These are phyloP conservation scores for Muscicapa comitata DNA, from an alignment of 2,797 vertebrate species.

Conservation along the genomic window DNA sequence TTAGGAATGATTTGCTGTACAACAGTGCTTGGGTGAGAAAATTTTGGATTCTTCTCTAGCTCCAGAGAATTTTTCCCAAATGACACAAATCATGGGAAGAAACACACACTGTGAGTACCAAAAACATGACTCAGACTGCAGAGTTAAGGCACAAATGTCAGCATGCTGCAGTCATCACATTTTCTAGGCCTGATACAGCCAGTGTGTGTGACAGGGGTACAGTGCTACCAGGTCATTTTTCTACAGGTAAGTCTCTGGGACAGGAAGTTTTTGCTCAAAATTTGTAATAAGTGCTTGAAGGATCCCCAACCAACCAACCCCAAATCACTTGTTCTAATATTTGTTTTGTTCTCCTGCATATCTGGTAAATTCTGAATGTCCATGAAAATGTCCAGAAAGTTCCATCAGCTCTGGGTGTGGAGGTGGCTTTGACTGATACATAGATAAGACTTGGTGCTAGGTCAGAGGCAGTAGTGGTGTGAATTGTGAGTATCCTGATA, in stretches of 20 bases:
- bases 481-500: not conserved
- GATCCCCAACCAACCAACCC: not conserved
- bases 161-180: not conserved
- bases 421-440: not conserved
- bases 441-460: not conserved
- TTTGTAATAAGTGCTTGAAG: not conserved
- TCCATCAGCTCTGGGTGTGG: not conserved
- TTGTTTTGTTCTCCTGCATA: not conserved
- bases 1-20: not conserved
- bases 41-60: not conserved
- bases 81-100: not conserved
- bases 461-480: not conserved
- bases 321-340: not conserved
- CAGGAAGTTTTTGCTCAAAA: not conserved
- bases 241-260: not conserved
- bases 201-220: not conserved
- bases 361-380: not conserved
- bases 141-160: not conserved
- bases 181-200: not conserved
- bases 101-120: not conserved
- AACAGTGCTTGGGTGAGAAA: not conserved
- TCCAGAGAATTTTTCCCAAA: not conserved
- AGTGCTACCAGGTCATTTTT: not conserved
- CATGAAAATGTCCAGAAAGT: not conserved
- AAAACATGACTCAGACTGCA: not conserved